Evolutionary conservation across 2,113 vertebrate genomes (phyloP).

Genomic region (Pangasianodon hypophthalmus): DNA sequence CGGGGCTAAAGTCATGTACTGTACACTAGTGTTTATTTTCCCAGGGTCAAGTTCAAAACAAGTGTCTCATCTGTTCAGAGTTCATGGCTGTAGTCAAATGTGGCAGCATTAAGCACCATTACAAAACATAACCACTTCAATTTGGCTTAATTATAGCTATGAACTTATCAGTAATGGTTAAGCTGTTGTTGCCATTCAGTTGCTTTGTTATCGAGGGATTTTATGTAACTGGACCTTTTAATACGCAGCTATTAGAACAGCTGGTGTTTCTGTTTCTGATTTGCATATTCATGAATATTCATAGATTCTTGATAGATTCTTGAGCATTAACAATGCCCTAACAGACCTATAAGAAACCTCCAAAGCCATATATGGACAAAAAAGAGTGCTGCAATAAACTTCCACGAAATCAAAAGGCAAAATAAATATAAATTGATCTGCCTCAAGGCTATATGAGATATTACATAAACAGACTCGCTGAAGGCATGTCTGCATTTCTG

Average conservation of each 20-base stretch:
- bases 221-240: background rate
- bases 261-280: background rate
- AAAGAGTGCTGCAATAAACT: background rate
- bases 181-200: background rate
- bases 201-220: background rate
- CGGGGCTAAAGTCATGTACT: background rate
- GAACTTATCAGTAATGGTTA: background rate
- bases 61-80: background rate
- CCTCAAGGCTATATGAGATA: background rate
- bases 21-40: background rate
- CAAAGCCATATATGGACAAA: background rate
- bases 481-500: background rate
- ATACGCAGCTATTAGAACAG: background rate
- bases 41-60: background rate
- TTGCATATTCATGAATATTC: background rate
- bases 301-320: background rate
- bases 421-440: background rate
- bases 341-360: background rate
- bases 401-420: conserved; percentile 1
- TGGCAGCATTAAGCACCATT: background rate
- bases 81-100: background rate
- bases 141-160: too few relatives aligned
- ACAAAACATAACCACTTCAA: background rate
- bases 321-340: background rate
- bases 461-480: background rate